These are phyloP conservation scores for Colletes collaris DNA, from an alignment of 2,888 invertebrate species.

Conservation along the genomic window DNA sequence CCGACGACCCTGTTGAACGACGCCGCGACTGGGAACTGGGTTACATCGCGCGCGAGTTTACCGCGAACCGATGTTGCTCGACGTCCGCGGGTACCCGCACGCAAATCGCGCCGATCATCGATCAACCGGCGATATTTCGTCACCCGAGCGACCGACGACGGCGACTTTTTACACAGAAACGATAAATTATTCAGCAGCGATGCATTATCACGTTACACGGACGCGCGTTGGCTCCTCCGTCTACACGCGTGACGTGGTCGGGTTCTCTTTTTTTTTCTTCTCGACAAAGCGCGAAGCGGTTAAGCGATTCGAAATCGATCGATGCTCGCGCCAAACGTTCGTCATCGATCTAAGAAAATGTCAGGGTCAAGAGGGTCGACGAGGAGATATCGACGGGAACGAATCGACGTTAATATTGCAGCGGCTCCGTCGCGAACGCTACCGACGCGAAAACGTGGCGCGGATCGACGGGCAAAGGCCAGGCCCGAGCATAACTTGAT, in stretches of 20 bases:
- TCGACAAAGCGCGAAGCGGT: no score
- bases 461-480: constrained; percentile 47
- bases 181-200: constrained; percentile 29
- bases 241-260: no score
- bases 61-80: constrained; percentile 49
- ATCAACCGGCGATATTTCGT: constrained; percentile 1
- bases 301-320: constrained; percentile 24
- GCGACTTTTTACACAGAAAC: constrained; percentile 17
- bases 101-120: constrained; percentile 31
- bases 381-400: constrained; percentile 24
- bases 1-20: constrained; percentile 60
- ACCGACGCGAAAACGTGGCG: constrained; percentile 20
- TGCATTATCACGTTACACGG: constrained; percentile 4
- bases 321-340: constrained; percentile 26
- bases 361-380: constrained; percentile 44
- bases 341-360: constrained; percentile 60
- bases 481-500: constrained; percentile 70
- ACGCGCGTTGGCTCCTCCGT: no score
- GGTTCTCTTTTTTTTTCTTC: neutral
- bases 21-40: constrained; percentile 63
- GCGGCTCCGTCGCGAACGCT: neutral
- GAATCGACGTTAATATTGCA: constrained; percentile 20
- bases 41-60: constrained; percentile 53
- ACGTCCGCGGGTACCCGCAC: constrained; percentile 25
- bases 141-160: neutral